Percentiles rank a stretch among this genome's conserved stretches.
Conservation (phyloP, 2,888 invertebrate genomes). For the Choreutis nemorana region DNA sequence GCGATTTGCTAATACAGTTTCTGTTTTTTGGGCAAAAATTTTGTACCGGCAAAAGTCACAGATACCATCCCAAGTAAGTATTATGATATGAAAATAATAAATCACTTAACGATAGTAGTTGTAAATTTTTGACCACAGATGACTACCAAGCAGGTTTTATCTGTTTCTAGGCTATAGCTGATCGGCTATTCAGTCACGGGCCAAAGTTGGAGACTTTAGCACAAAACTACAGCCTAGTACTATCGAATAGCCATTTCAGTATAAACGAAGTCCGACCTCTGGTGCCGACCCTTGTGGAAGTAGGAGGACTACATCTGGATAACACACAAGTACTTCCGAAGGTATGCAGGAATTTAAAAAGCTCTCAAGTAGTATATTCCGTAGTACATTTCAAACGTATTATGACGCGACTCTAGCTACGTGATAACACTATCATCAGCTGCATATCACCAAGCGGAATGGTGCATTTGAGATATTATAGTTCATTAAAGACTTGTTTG, state of each 20-base stretch:
- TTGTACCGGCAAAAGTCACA: slow-evolving; percentile 47
- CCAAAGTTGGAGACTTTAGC: slow-evolving; percentile 47
- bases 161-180: slow-evolving; percentile 41
- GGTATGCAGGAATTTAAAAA: no score
- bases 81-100: no score
- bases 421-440: no score
- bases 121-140: no score
- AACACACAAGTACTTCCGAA: slow-evolving; percentile 41
- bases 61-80: slow-evolving; percentile 44
- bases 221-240: slow-evolving; percentile 57
- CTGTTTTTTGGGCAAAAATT: slow-evolving; percentile 40
- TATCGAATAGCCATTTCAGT: slow-evolving; percentile 66
- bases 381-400: no score
- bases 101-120: no score
- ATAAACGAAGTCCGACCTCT: slow-evolving; percentile 63
- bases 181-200: slow-evolving; percentile 55
- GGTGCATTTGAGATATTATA: no score
- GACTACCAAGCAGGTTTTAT: no score
- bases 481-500: no score
- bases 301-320: slow-evolving; percentile 64
- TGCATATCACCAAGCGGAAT: no score
- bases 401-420: no score
- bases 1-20: slow-evolving; percentile 50
- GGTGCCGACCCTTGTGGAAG: slow-evolving; percentile 62
- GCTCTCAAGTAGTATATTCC: no score